These are phyloP conservation scores for Eremophila alpestris DNA, from an alignment of 2,797 vertebrate genomes.

Conservation along the genomic window DNA sequence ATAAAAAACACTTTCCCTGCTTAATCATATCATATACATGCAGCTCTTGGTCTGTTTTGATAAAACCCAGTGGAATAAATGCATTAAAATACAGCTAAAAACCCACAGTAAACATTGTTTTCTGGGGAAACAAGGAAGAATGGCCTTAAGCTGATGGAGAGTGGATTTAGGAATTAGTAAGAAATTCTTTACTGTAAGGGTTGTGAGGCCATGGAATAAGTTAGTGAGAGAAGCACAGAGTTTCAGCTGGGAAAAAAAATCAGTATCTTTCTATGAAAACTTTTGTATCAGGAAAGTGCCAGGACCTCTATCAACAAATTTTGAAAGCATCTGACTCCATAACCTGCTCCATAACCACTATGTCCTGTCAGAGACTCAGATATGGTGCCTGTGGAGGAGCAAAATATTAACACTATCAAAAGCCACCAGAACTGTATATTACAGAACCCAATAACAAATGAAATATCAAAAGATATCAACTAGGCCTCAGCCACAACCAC, in stretches of 20 bases:
- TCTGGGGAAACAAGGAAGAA: neutral
- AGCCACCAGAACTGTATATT: neutral
- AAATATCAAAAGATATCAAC: neutral
- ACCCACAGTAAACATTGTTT: neutral
- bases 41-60: neutral
- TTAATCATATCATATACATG: neutral
- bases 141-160: neutral
- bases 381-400: neutral
- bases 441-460: neutral
- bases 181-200: neutral
- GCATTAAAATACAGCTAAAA: conserved; percentile 17
- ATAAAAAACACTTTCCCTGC: neutral
- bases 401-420: neutral
- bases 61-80: neutral
- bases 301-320: neutral
- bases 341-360: neutral
- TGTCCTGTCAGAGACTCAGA: neutral
- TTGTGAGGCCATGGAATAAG: neutral
- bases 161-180: neutral
- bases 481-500: neutral
- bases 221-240: neutral
- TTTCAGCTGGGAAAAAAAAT: neutral
- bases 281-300: neutral
- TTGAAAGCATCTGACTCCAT: neutral
- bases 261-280: neutral